Evolutionary conservation across 2,113 vertebrate genomes (phyloP).

Genomic region (Triplophysa dalaica): DNA sequence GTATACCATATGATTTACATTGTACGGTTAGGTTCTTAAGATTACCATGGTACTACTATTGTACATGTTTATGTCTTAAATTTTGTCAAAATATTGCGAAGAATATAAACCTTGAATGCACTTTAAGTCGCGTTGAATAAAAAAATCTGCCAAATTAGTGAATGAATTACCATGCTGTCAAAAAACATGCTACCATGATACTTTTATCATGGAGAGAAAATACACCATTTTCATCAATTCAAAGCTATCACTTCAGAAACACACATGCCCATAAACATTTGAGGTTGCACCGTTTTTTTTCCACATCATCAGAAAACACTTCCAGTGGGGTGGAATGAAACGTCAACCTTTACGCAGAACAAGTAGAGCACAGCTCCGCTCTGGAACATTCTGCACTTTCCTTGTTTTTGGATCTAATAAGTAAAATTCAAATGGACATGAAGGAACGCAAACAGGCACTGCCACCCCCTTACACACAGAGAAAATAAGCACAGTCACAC

Average conservation of each 20-base stretch:
- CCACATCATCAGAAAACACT: constrained; percentile 8
- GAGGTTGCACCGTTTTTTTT: neutral
- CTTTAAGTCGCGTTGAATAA: too few relatives aligned
- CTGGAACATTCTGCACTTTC: constrained; percentile 19
- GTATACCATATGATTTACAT: too few relatives aligned
- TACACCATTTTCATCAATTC: neutral
- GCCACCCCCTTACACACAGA: constrained; percentile 34
- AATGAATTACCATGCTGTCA: too few relatives aligned
- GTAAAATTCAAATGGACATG: constrained; percentile 22
- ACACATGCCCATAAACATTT: neutral
- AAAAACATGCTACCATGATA: neutral
- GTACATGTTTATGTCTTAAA: too few relatives aligned
- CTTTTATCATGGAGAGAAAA: neutral
- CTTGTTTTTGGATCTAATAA: constrained; percentile 4
- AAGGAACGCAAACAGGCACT: constrained; percentile 34
- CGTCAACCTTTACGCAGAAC: constrained; percentile 7
- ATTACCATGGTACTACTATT: too few relatives aligned
- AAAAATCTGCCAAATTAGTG: too few relatives aligned
- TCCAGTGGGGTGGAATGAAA: constrained; percentile 6
- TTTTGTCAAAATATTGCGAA: too few relatives aligned
- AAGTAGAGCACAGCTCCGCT: neutral
- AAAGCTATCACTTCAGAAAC: neutral
- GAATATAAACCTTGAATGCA: too few relatives aligned
- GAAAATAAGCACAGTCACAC: constrained; percentile 40
- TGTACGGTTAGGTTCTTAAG: too few relatives aligned